Evolutionary conservation across 2,797 vertebrate genomes (phyloP).

Genomic region (Manis javanica): DNA sequence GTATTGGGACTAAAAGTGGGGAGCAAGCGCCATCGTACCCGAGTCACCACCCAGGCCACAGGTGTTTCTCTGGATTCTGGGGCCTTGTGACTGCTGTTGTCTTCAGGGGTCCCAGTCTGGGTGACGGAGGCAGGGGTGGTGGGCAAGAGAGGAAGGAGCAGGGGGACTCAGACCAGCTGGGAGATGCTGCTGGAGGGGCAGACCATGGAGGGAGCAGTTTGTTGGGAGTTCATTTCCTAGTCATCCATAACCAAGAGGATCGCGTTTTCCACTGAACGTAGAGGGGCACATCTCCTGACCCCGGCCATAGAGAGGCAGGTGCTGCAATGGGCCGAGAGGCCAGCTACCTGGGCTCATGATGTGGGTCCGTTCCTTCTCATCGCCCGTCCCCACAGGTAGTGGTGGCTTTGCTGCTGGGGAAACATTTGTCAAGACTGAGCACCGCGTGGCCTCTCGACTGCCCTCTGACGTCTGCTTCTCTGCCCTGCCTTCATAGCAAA

Average conservation of each 20-base stretch:
- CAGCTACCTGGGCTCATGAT: background rate
- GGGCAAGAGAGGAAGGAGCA: background rate
- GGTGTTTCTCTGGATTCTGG: background rate
- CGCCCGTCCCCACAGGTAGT: background rate
- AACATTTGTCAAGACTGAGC: background rate
- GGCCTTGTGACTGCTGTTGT: background rate
- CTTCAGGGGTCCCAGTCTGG: background rate
- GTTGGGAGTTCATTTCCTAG: slow-evolving; percentile 15
- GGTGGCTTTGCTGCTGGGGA: background rate
- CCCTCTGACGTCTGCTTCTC: slow-evolving; percentile 64
- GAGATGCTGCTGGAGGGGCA: background rate
- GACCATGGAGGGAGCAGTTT: background rate
- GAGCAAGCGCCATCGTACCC: background rate
- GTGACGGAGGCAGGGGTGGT: background rate
- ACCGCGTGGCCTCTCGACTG: background rate
- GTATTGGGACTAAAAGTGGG: background rate
- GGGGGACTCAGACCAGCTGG: background rate
- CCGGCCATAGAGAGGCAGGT: background rate
- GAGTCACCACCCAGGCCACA: background rate
- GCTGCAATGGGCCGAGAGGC: background rate
- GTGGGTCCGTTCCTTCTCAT: background rate
- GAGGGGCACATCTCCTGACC: background rate
- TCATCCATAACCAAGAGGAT: background rate
- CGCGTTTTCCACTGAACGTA: background rate
- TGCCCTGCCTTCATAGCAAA: slow-evolving; percentile 85